Evolutionary conservation across 2,113 vertebrate species (phyloP), one percentile per base, ranked within the genome.

Genomic region (Erpornis zantholeuca): DNA sequence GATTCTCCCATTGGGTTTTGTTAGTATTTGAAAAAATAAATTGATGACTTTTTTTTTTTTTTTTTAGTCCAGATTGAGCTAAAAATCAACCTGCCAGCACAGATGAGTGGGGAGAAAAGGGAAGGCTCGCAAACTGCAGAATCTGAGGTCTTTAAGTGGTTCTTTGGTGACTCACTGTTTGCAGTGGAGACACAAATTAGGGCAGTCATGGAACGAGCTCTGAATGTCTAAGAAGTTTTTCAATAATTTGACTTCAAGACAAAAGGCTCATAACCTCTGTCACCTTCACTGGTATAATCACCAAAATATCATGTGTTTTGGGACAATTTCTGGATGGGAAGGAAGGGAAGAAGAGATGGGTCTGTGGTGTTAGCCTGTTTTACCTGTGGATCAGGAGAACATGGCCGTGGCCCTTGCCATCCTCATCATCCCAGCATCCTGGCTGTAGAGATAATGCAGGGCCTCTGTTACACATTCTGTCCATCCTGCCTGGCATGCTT

Each of bases 1-100:
- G 90, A 94, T 95, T 96, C 87, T 94, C 85, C 90, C 76, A 70
- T 77, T 87, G 94, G 93, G 82, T 95, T 96, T 95, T 91, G 87
- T 96, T 91, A 82, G 68, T 50, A 80, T 92, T 82, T 0, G 19
- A 82, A 80, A 96, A 97, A 94, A 93, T 82, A 95, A 96, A 96
- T 91, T 82, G 83, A 65, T 88, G 61, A 82, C 2, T 57, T n/a
- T 47, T 40, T 82, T 72, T 64, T 59, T 22, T 60, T 63, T 57
- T 59, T 82, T 65, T 54, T 2, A 13, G 35, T 63, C 25, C 59
- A 73, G 57, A 91, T 91, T 91, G 90, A 89, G 75, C 36, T 65
- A 60, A 69, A 95, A 96, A 85, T 91, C 84, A 88, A 91, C 92
- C 87, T 92, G 63, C 59, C 63, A 90, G 82, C 42, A 60, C 22